Evolutionary conservation across 2,797 vertebrate genomes (phyloP).

Genomic region (Carapus acus): DNA sequence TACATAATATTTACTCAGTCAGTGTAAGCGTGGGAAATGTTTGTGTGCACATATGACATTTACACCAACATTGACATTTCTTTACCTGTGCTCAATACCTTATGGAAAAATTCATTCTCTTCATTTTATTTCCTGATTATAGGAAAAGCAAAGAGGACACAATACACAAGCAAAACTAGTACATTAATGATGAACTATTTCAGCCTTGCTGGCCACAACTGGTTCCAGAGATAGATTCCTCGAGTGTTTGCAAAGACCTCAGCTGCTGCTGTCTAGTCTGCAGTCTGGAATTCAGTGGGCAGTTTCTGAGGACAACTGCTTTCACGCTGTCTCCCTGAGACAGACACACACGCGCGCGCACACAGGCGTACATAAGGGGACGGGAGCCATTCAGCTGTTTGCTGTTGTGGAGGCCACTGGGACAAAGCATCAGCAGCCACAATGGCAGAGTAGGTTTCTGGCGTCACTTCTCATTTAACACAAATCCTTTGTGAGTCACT

Average conservation of each 20-base stretch:
- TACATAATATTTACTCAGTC: too few species aligned
- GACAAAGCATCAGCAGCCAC: conserved; percentile 30
- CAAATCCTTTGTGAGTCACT: neutral
- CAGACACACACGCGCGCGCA: conserved; percentile 4
- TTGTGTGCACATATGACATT: too few species aligned
- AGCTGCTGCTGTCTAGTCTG: conserved; percentile 41
- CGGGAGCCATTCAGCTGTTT: conserved; percentile 20
- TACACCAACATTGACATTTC: too few species aligned
- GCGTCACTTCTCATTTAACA: neutral
- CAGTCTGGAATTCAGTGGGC: conserved; percentile 19
- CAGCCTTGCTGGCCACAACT: neutral
- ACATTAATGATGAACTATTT: too few species aligned
- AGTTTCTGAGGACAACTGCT: conserved; percentile 48
- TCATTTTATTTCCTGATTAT: too few species aligned
- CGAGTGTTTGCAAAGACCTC: conserved; percentile 31
- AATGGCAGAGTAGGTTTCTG: conserved; percentile 65
- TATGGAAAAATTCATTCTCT: too few species aligned
- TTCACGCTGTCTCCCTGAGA: conserved; percentile 4
- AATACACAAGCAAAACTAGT: too few species aligned
- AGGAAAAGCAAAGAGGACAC: too few species aligned
- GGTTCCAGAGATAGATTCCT: conserved; percentile 34
- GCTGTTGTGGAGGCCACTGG: conserved; percentile 15
- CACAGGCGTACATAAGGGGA: conserved; percentile 34
- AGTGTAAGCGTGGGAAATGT: too few species aligned
- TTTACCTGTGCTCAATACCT: too few species aligned